These are phyloP conservation scores for Cisticola juncidis DNA, from an alignment of 2,113 vertebrate genomes.

Conservation along the genomic window DNA sequence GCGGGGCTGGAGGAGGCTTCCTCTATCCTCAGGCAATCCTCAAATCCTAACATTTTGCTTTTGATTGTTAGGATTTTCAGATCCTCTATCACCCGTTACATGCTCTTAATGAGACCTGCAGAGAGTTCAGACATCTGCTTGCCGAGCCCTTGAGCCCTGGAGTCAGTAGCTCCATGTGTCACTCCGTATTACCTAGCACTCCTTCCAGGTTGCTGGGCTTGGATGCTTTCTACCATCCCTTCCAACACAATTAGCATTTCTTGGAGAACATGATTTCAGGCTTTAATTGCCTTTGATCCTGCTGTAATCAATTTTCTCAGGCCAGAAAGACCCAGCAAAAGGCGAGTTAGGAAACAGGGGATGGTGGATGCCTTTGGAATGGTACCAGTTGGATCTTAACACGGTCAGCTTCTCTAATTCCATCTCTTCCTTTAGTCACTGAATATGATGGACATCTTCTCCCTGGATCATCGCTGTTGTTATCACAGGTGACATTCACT, in stretches of 20 bases:
- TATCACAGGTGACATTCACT: neutral
- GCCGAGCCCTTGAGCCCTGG: neutral
- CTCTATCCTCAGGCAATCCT: slow-evolving; percentile 8
- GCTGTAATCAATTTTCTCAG: slow-evolving; percentile 24
- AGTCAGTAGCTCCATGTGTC: slow-evolving; percentile 30
- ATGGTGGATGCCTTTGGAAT: neutral
- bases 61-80: slow-evolving; percentile 26
- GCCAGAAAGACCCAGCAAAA: neutral
- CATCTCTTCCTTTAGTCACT: neutral
- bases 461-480: rapidly evolving
- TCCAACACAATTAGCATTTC: slow-evolving; percentile 40
- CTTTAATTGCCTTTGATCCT: slow-evolving; percentile 49
- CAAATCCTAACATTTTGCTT: slow-evolving; percentile 21
- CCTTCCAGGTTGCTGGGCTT: neutral
- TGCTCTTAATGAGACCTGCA: slow-evolving; percentile 55
- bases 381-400: neutral
- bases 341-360: neutral
- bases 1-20: neutral
- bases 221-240: neutral
- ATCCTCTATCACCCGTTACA: slow-evolving; percentile 21
- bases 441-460: neutral
- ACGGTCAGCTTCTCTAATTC: neutral
- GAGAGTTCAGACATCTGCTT: slow-evolving; percentile 54
- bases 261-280: slow-evolving; percentile 17
- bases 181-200: neutral